Evolutionary conservation across 2,888 invertebrate species (phyloP), one percentile per base, ranked within the genome.

Genomic region (Ptilodon capucinus): DNA sequence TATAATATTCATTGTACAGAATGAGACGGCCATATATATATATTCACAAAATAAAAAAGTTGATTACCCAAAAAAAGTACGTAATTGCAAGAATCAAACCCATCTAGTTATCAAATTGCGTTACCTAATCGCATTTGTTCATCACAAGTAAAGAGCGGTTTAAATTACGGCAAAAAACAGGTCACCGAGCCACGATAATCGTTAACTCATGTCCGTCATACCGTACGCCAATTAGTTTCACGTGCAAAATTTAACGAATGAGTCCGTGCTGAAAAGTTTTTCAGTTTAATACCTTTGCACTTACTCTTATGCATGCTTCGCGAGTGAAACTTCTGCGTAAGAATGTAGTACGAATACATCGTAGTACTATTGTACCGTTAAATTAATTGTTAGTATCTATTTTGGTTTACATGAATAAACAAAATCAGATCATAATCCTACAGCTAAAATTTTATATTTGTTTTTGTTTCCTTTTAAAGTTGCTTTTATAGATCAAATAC

Each of bases 181-280:
- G 21, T 16, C 19, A 25, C 36, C 14, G 8, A 14, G 23, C 42
- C 7, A 30, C 21, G 21, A 21, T 21, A 21, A 21, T 21, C 39
- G 39, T 44, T 54, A 45, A 19, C 11, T 41, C 16, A 13, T 14
- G 21, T 40, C 2, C 14, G 30, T 8, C 18, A 35, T 34, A 45
- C 19, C 43, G 42, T 54, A 40, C 32, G 45, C 38, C 45, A 53
- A 53, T 59, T 53, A 47, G 19, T 16, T 34, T 35, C 21, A 23
- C 21, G 40, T 39, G n/a, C n/a, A n/a, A n/a, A 44, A 55, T 42
- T 34, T 16, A 7, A 14, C 16, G 34, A 30, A 32, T n/a, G 32
- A 9, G 32, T 6, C 32, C 32, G 13, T 5, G 7, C 32, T 14
- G 32, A 32, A 32, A 13, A 7, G n/a, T 21, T 2, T 28, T n/a